These are phyloP conservation scores for Tipula vernalis DNA, from an alignment of 2,888 invertebrate species.

Conservation along the genomic window DNA sequence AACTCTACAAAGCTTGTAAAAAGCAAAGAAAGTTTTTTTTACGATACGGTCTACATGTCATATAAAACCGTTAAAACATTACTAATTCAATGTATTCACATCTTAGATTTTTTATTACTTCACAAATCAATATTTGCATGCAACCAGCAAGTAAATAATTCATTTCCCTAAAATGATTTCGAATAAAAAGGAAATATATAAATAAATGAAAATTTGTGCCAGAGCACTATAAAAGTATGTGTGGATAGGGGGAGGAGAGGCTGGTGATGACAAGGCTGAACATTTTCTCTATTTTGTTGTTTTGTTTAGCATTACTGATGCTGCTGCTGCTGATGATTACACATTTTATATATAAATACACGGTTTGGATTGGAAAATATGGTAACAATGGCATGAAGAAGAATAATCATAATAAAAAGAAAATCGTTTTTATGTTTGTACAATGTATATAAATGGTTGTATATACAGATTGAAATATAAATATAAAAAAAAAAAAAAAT, in stretches of 20 bases:
- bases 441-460: neutral
- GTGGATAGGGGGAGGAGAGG: neutral
- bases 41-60: too few relatives aligned
- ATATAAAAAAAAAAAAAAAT: too few relatives aligned
- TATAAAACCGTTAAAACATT: too few relatives aligned
- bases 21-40: too few relatives aligned
- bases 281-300: neutral
- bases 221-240: neutral
- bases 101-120: neutral
- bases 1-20: too few relatives aligned
- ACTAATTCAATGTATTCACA: too few relatives aligned
- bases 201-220: neutral
- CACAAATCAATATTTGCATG: neutral
- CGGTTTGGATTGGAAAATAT: neutral
- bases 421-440: neutral
- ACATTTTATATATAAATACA: neutral
- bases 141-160: neutral
- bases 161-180: neutral
- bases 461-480: neutral
- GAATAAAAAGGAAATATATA: neutral
- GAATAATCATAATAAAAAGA: neutral
- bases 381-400: neutral
- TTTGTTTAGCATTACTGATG: neutral
- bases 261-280: neutral
- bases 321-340: neutral